phyloP scores from a whole-genome alignment of 2,113 vertebrate genomes.

The Boulengeromyrus knoepffleri region DNA sequence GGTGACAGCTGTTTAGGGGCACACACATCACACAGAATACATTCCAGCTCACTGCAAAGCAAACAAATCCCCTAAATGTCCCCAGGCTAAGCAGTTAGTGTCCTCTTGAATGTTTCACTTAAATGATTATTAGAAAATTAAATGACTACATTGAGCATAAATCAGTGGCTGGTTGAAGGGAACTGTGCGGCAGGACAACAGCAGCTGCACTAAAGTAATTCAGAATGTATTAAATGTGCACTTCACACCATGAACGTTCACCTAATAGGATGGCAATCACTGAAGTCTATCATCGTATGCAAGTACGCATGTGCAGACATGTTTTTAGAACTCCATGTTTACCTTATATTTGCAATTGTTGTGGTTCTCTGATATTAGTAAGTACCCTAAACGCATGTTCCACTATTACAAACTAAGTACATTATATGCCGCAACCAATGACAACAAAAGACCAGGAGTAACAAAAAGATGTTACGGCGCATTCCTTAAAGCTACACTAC shows the following conservation, averaged over 20 bases:
- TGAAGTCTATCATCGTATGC: not conserved
- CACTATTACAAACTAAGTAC: not conserved
- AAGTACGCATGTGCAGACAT: not conserved
- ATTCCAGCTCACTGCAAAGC: not conserved
- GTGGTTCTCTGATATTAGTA: not conserved
- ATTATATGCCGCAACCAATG: not conserved
- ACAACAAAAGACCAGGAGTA: not conserved
- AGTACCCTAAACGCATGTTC: not conserved
- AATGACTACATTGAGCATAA: not conserved
- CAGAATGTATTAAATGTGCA: not conserved
- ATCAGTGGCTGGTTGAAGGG: not conserved
- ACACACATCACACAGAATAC: not conserved
- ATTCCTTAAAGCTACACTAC: not conserved
- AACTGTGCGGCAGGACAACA: not conserved
- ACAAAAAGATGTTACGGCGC: not conserved
- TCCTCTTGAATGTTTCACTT: not conserved
- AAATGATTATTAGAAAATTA: not conserved
- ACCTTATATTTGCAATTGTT: not conserved
- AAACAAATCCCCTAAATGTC: not conserved
- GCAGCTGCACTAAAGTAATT: not conserved
- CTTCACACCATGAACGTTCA: not conserved
- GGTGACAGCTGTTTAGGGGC: not conserved
- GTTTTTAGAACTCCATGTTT: not conserved
- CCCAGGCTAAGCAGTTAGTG: not conserved
- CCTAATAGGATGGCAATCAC: not conserved